Conservation (phyloP, 1,140 invertebrate species). For the Leptopilina clavipes region DNA sequence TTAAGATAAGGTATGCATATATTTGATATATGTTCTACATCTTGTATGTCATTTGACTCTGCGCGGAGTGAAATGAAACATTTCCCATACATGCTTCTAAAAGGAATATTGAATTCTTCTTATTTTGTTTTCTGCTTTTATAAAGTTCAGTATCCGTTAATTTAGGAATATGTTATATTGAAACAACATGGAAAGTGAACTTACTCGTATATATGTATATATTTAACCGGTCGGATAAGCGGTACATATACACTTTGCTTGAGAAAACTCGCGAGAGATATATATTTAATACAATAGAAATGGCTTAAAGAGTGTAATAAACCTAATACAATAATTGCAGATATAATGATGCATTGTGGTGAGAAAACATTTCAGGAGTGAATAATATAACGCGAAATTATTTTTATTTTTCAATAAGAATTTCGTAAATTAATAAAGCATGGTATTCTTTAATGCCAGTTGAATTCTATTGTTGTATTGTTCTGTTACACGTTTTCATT, state of each 20-base stretch:
- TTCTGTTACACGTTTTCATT: too few relatives aligned
- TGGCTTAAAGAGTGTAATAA: slow-evolving; percentile 14
- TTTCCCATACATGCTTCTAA: neutral
- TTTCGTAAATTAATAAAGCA: neutral
- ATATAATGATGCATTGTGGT: slow-evolving; percentile 10
- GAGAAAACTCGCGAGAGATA: neutral
- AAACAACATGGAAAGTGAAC: slow-evolving; percentile 7
- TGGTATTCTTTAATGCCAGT: too few relatives aligned
- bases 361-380: slow-evolving; percentile 12
- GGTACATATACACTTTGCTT: neutral
- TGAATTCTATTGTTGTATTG: too few relatives aligned
- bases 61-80: neutral
- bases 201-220: too few relatives aligned
- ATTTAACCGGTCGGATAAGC: slow-evolving; percentile 25
- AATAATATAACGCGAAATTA: neutral
- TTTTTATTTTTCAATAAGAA: neutral
- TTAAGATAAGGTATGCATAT: slow-evolving; percentile 6
- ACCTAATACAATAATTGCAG: slow-evolving; percentile 11
- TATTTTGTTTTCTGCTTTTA: neutral
- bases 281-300: slow-evolving; percentile 5
- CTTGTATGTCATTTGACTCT: neutral
- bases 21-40: neutral
- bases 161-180: neutral
- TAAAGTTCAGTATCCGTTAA: neutral
- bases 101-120: neutral